Conservation (phyloP, 2,888 invertebrate species). For the Erebia palarica region DNA sequence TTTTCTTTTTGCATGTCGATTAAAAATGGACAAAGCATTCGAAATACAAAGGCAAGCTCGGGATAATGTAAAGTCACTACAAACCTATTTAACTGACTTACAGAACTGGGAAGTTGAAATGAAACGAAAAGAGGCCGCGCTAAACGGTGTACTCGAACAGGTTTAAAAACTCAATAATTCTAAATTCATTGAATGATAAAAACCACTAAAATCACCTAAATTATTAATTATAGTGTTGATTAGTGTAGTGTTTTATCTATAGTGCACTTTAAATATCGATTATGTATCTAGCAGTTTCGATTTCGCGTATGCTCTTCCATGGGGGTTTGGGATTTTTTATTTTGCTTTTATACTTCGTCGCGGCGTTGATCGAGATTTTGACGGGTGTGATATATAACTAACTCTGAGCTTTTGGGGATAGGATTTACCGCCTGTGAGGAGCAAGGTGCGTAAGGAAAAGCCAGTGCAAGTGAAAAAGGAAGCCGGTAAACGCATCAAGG, state of each 20-base stretch:
- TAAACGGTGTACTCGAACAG: conserved; percentile 76
- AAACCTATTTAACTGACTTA: conserved; percentile 87
- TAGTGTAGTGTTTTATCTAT: conserved; percentile 18
- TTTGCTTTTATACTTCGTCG: conserved; percentile 38
- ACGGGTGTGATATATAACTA: conserved; percentile 26
- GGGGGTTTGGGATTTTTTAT: conserved; percentile 35
- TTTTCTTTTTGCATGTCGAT: conserved; percentile 41
- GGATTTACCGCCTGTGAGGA: conserved; percentile 80
- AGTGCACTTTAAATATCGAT: conserved; percentile 9
- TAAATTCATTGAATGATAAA: conserved; percentile 47
- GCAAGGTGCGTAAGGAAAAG: conserved; percentile 71
- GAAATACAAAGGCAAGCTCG: conserved; percentile 87
- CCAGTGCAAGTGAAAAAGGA: conserved; percentile 57
- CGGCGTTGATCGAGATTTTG: conserved; percentile 34
- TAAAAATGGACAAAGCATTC: conserved; percentile 83
- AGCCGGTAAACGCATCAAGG: conserved; percentile 76
- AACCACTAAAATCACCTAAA: conserved; percentile 4
- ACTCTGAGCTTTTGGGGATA: conserved; percentile 52
- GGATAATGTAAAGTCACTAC: conserved; percentile 87
- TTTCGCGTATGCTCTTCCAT: conserved; percentile 34
- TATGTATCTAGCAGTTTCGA: conserved; percentile 37
- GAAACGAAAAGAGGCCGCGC: conserved; percentile 86
- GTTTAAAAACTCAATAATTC: conserved; percentile 54
- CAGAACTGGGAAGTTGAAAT: conserved; percentile 88
- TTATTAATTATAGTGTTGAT: background rate